Base-by-base conservation (phyloP, 2,797 vertebrate species). In the Notolepis coatsorum region DNA sequence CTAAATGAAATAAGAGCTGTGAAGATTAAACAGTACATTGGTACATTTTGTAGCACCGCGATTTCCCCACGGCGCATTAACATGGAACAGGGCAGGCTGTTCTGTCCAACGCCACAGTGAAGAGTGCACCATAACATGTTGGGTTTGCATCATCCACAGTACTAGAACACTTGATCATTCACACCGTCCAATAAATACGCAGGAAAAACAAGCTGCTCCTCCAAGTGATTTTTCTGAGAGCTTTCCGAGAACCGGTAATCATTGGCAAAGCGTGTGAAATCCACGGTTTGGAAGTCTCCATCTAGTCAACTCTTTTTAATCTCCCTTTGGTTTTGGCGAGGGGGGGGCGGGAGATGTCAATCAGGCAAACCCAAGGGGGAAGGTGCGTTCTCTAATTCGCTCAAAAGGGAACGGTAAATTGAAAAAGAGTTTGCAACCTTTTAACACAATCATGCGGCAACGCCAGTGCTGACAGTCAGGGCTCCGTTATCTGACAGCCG, bases 401-500 rank as follows among this genome's bases (percentile, higher is more conserved):
- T 91, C 89, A 91, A 90, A n/a, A 93, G 87, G 78, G 86, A 90
- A 87, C 76, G 54, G 79, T 74, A 89, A 91, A 91, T 91, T 88
- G 88, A 90, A 93, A n/a, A 90, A 89, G 89, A 89, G 83, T 89
- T 88, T 86, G 86, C 87, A 92, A 91, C 90, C 89, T 90, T 91
- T 91, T 90, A 89, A 89, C 88, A 88, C 84, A 82, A 82, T 75
- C 86, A 27, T 81, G 84, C 82, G n/a, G n/a, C n/a, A n/a, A 88
- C 89, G 80, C 80, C 73, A 65, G 71, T 48, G 60, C 87, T 91
- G 92, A 92, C 89, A 93, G 91, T 88, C 87, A 86, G 87, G n/a
- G 88, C 90, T 82, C 86, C 84, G 86, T 92, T 92, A 92, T 91
- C 90, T 94, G 93, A 92, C 93, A 93, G 92, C 91, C 87, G 88